phyloP scores from a whole-genome alignment of 2,888 invertebrate species.

The Nudaria mundana region DNA sequence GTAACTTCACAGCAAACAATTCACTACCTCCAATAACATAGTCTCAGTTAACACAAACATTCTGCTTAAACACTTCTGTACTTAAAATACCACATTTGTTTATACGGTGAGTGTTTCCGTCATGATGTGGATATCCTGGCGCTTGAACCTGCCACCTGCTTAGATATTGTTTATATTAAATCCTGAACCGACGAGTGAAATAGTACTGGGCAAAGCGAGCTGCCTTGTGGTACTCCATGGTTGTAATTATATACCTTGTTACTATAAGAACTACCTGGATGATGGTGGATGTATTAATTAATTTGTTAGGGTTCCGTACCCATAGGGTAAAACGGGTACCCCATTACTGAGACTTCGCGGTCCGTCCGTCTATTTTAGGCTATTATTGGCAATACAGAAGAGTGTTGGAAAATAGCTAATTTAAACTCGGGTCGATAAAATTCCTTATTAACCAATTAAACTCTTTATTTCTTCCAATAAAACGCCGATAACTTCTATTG shows the following conservation, averaged over 20 bases:
- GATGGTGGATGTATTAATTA: too few species aligned
- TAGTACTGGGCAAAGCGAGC: constrained; percentile 1
- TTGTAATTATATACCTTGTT: too few species aligned
- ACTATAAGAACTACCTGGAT: too few species aligned
- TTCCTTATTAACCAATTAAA: background rate
- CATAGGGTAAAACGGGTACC: too few species aligned
- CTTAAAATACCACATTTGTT: constrained; percentile 7
- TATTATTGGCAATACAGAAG: too few species aligned
- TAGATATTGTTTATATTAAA: constrained; percentile 4
- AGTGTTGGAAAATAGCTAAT: too few species aligned
- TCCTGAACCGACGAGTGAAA: constrained; percentile 4
- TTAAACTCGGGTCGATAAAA: background rate
- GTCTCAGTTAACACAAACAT: constrained; percentile 3
- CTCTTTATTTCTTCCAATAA: background rate
- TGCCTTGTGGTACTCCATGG: constrained; percentile 1
- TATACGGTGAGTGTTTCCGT: constrained; percentile 7
- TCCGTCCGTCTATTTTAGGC: too few species aligned
- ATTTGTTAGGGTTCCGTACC: too few species aligned
- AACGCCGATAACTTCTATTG: background rate
- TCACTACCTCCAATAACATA: background rate
- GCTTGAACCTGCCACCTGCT: constrained; percentile 2
- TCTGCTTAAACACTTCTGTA: constrained; percentile 2
- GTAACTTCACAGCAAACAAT: too few species aligned
- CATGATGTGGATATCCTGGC: constrained; percentile 3
- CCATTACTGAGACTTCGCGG: too few species aligned